A percentile compares a stretch with the other conserved stretches of the same genome.
phyloP scores from a whole-genome alignment of 2,797 vertebrate species.

The Enteromius radiatus region DNA sequence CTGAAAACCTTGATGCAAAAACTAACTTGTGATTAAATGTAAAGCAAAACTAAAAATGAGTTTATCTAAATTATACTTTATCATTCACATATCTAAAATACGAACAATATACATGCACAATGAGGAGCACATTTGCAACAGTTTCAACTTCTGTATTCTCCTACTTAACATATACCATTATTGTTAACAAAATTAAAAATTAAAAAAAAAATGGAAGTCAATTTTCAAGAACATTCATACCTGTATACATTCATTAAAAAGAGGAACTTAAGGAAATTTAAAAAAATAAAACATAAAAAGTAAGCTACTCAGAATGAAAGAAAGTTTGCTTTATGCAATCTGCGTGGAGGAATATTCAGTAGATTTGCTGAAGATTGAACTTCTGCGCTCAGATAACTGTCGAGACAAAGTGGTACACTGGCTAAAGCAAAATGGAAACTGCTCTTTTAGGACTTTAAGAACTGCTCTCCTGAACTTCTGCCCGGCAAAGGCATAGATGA shows the following conservation, averaged over 20 bases:
- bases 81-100: neutral
- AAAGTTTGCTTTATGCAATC: slow-evolving; percentile 56
- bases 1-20: neutral
- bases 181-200: neutral
- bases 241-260: slow-evolving; percentile 27
- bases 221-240: neutral
- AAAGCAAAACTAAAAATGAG: neutral
- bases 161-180: neutral
- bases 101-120: neutral
- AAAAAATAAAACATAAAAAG: neutral
- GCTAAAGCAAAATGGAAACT: slow-evolving; percentile 44
- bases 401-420: neutral
- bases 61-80: neutral
- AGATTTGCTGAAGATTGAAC: slow-evolving; percentile 43
- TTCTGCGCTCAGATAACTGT: slow-evolving; percentile 26
- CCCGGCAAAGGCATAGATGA: slow-evolving; percentile 78
- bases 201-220: neutral
- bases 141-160: slow-evolving; percentile 5
- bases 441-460: slow-evolving; percentile 62
- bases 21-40: neutral
- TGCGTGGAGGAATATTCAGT: slow-evolving; percentile 60
- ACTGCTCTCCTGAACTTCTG: slow-evolving; percentile 73
- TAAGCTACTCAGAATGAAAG: neutral
- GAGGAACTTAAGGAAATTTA: neutral
- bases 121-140: neutral